Evolutionary conservation across 1,140 invertebrate genomes (phyloP), one percentile per base, ranked within the genome.

Genomic region (Cataglyphis hispanica): DNA sequence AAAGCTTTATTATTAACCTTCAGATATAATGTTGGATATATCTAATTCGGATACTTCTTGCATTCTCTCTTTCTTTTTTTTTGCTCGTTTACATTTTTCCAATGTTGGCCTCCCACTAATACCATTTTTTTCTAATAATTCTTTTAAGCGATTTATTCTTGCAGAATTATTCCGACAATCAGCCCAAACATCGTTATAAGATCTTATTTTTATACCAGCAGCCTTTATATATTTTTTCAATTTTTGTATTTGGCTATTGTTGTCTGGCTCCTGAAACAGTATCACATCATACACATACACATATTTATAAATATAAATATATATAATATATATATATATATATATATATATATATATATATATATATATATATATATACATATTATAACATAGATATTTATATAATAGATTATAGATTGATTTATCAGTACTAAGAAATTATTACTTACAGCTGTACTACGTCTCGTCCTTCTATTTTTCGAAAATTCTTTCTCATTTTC

Each of bases 71-170:
- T 87, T 91, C 69, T 92, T 91, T 56, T 89, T 87, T 75, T 92
- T 94, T 6, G 85, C 89, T 63, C 84, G 89, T 74, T 90, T 92
- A 85, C 94, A 95, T 74, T 95, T 95, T 40, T 93, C 90, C 53
- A 93, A 7, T 13, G 93, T 93, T 66, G 92, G 93, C 37, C 91
- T 91, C 31, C 93, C 91, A 40, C 0, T 69, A 13, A 95, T 69
- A 22, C 94, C 94, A 77, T 93, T 89, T 76, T 94, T 80, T 70
- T 91, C 90, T 34, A 95, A 81, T 10, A 93, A 86, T n/a, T 92
- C 83, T 27, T 89, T 70, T 0, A 95, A 64, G 56, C 91, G 86
- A 2, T 70, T 87, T 37, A 93, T n/a, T 84, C 90, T 93, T 43
- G 91, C 88, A 40, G 86, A 78, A 70, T 92, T 87, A 31, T 86